Base-by-base conservation (phyloP, 2,113 vertebrate species). In the Clarias batrachus region DNA sequence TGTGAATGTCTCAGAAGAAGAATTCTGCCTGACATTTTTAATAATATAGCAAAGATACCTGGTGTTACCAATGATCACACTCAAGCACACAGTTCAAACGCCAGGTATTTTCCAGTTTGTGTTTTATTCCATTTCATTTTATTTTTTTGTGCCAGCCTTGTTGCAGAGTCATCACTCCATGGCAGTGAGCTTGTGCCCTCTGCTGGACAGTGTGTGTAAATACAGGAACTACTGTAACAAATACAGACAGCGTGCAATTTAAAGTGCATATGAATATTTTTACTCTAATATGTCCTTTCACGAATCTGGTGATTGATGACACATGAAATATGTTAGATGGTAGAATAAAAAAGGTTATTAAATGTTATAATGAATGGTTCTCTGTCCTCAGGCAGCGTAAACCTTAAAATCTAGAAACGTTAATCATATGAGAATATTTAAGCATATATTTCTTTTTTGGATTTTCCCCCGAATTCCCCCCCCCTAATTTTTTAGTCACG, bases 131-230 rank as follows among this genome's bases (percentile, higher is more conserved):
- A 16, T 59, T 59, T 17, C 57, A 59, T 59, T 59, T 5, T 48
- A 48, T 48, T 48, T 48, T 8, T 48, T 48, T 48, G 48, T 48
- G 41, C 41, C 41, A 48, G 41, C 41, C 41, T 48, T 48, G 4
- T 48, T 48, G 7, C 48, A 48, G 48, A 48, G 62, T 63, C 23
- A 63, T 21, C 23, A 17, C 30, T n/a, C 3, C 21, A n/a, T n/a
- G 16, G 23, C 52, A 27, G 77, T 66, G 30, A 19, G n/a, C 9
- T 82, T 66, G 25, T 59, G 60, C 70, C 83, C 82, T 89, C 85
- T 89, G 62, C 74, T 89, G 88, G 54, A 71, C 70, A 56, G 70
- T 52, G 19, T n/a, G 10, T 81, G 71, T 70, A 77, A 82, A 19
- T 4, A 21, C 54, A 73, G 25, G 37, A 11, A 37, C 10, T 1